Percentiles rank a stretch among this genome's conserved stretches.
Conservation (phyloP, 2,113 vertebrate genomes). For the Caracal caracal region DNA sequence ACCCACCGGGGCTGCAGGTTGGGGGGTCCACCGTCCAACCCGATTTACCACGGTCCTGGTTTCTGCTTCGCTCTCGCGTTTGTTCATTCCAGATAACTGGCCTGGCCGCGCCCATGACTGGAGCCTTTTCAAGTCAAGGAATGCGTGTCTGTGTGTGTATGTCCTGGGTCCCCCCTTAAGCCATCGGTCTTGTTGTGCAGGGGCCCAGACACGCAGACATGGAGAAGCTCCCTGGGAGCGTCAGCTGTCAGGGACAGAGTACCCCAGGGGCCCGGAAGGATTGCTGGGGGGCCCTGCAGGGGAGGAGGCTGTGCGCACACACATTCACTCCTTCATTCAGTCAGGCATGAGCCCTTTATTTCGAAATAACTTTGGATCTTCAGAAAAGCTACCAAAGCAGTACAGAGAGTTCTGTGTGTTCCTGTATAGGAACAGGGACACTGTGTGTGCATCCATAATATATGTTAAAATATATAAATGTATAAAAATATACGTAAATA, state of each 20-base stretch:
- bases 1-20: no score
- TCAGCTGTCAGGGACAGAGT: fast-evolving
- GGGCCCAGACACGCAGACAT: not conserved
- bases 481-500: no score
- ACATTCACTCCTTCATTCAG: fast-evolving
- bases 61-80: fast-evolving
- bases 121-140: not conserved
- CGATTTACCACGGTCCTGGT: fast-evolving
- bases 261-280: fast-evolving
- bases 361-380: not conserved
- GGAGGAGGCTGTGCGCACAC: fast-evolving
- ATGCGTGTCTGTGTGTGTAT: not conserved
- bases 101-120: fast-evolving
- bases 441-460: no score
- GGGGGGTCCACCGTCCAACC: fast-evolving
- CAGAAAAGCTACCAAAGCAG: not conserved
- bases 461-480: no score
- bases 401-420: not conserved
- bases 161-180: not conserved
- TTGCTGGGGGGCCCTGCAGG: fast-evolving
- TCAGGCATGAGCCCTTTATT: not conserved
- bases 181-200: not conserved
- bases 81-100: not conserved
- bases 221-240: fast-evolving
- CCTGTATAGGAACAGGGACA: not conserved